Evolutionary conservation across 1,140 invertebrate genomes (phyloP).

Genomic region (Holcopasites calliopsidis): DNA sequence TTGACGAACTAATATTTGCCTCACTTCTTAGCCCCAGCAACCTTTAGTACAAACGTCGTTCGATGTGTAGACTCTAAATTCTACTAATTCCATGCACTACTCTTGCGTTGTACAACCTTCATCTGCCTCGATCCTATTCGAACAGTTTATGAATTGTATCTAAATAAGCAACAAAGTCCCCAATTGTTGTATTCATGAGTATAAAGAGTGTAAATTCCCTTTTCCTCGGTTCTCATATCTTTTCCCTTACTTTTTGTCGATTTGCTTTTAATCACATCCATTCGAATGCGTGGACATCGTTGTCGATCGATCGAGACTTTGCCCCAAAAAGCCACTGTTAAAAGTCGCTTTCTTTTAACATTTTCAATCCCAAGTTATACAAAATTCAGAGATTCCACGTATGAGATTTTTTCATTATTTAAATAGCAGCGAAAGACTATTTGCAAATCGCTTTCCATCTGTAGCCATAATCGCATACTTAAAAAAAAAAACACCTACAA

Average conservation of each 20-base stretch:
- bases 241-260: conserved; percentile 5
- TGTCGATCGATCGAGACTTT: conserved; percentile 44
- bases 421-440: too few species aligned
- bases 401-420: too few species aligned
- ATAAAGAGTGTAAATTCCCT: conserved; percentile 32
- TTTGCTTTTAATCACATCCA: too few species aligned
- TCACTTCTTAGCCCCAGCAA: too few species aligned
- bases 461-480: conserved; percentile 6
- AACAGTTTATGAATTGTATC: conserved; percentile 17
- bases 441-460: not conserved
- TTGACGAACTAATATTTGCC: too few species aligned
- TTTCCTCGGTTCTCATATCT: not conserved
- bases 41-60: conserved; percentile 26
- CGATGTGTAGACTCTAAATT: conserved; percentile 40
- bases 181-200: conserved; percentile 23
- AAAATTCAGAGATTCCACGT: too few species aligned
- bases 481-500: conserved; percentile 3
- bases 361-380: too few species aligned
- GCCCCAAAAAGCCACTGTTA: not conserved
- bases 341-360: too few species aligned
- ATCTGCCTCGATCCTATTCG: conserved; percentile 3
- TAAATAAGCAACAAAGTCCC: conserved; percentile 44
- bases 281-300: conserved; percentile 42
- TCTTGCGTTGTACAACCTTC: not conserved
- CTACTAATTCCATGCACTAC: not conserved